These are phyloP conservation scores for Pocillopora damicornis DNA, from an alignment of 64 coral and sea anemone species.

Conservation along the genomic window DNA sequence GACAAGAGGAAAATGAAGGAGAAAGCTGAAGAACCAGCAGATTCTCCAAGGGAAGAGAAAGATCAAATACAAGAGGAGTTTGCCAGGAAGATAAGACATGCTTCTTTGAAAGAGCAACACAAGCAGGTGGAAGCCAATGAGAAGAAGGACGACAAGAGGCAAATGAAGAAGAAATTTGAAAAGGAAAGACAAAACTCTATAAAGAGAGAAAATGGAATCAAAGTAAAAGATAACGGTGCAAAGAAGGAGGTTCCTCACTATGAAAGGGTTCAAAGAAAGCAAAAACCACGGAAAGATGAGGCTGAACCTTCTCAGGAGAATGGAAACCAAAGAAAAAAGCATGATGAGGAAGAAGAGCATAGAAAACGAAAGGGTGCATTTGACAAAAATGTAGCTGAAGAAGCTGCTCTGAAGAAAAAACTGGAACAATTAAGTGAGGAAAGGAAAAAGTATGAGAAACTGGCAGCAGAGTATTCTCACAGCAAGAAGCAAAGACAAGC, in stretches of 20 bases:
- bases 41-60: neutral
- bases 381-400: neutral
- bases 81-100: neutral
- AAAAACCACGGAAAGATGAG: neutral
- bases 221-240: neutral
- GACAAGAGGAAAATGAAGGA: neutral
- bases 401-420: conserved; percentile 4
- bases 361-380: neutral
- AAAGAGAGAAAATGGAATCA: neutral
- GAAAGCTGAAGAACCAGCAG: neutral
- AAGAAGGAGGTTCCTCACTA: neutral
- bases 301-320: neutral
- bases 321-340: neutral
- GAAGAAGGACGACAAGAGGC: neutral
- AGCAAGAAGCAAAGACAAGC: neutral
- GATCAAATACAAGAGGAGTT: neutral
- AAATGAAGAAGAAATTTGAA: no score
- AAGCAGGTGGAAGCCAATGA: neutral
- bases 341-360: neutral
- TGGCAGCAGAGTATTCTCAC: neutral
- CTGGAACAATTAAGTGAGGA: neutral
- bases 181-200: neutral
- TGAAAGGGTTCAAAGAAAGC: neutral
- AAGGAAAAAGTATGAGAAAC: neutral
- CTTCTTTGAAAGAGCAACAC: neutral